These are phyloP conservation scores for Liparis tanakae DNA, from an alignment of 2,797 vertebrate genomes.

Conservation along the genomic window DNA sequence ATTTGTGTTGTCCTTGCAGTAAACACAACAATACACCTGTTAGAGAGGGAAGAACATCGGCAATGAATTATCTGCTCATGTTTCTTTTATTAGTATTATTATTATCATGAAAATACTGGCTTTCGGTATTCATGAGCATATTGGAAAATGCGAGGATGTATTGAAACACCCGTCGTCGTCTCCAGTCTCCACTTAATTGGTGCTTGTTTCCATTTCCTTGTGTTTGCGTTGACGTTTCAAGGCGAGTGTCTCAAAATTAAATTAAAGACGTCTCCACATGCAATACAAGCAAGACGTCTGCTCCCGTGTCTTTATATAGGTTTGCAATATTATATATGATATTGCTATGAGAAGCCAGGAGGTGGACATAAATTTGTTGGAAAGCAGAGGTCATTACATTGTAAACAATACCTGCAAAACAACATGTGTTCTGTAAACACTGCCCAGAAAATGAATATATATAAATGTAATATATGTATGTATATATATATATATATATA, in stretches of 20 bases:
- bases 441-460: background rate
- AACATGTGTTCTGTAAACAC: background rate
- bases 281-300: background rate
- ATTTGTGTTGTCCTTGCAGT: background rate
- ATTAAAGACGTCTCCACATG: background rate
- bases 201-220: background rate
- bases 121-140: background rate
- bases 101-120: background rate
- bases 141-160: conserved; percentile 8
- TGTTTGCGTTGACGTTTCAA: background rate
- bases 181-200: background rate
- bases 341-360: background rate
- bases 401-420: background rate
- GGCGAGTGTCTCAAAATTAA: background rate
- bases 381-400: background rate
- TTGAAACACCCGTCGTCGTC: background rate
- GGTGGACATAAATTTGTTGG: background rate
- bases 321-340: background rate
- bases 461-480: background rate
- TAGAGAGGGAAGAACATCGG: background rate
- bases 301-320: background rate
- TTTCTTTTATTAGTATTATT: too few relatives aligned
- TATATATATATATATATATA: too few relatives aligned
- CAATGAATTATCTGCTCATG: background rate
- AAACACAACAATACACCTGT: background rate